Evolutionary conservation across 2,888 invertebrate species (phyloP), one percentile per base, ranked within the genome.

Genomic region (Limnephilus auricula): DNA sequence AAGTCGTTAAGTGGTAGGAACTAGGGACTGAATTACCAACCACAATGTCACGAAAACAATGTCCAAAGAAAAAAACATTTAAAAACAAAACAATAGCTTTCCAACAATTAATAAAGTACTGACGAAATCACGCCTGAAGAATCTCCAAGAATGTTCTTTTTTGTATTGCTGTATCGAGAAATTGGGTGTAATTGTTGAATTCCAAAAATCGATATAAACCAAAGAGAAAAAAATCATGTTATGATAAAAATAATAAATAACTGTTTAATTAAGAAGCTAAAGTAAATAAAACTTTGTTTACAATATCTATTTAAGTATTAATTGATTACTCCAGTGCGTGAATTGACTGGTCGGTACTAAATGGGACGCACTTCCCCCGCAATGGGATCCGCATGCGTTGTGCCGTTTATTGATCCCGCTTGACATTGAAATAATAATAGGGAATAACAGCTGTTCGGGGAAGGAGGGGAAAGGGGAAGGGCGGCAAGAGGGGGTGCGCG

Each of bases 371-470:
- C 84, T 89, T 90, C 87, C 88, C 86, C 78, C 89, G 25, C 78
- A 79, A 82, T 84, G 90, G 86, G 79, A 79, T 90, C 92, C 89
- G 45, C 85, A 32, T 50, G 89, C 90, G 78, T 89, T 65, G 90
- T 89, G 80, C 78, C 89, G 82, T 89, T 93, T 96, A 96, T 96
- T 95, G 96, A 96, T 96, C 96, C 95, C 94, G 94, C 95, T 95
- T 96, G 96, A 96, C 96, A 95, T 96, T 96, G 96, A 95, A 96
- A 95, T 95, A 94, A 92, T 93, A 93, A 92, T 92, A 95, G 95
- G 95, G 94, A 95, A 95, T 94, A 96, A 95, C 96, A 95, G 95
- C 96, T 95, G 96, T 94, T 93, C 94, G 95, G 95, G 95, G 95
- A 94, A 15, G 32, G 32, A 88, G 95, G 95, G 95, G 95, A 94